Percentiles rank a stretch among this genome's conserved stretches.
phyloP scores from a whole-genome alignment of 2,113 vertebrate genomes.

The Microtus oregoni region DNA sequence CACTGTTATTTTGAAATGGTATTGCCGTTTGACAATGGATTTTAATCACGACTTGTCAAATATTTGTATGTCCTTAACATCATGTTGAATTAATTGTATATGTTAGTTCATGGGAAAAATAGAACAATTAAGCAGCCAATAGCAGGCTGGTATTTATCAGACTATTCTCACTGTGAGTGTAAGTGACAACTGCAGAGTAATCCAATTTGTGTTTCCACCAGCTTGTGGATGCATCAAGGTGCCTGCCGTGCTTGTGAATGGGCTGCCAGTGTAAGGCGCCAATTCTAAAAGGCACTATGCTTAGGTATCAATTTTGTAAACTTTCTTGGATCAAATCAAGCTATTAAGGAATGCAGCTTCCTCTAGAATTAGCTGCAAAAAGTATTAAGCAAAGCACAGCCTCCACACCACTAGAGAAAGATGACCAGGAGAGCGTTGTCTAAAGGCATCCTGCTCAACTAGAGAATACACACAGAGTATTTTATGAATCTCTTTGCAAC shows the following conservation, averaged over 20 bases:
- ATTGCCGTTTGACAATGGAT: conserved; percentile 26
- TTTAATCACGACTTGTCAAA: conserved; percentile 69
- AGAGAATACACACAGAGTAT: fast-evolving
- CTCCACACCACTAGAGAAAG: background rate
- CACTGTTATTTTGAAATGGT: background rate
- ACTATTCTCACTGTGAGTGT: conserved; percentile 67
- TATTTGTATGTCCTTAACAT: conserved; percentile 60
- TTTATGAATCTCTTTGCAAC: background rate
- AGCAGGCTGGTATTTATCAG: conserved; percentile 67
- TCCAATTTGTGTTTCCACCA: conserved; percentile 2
- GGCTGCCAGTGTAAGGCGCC: conserved; percentile 23
- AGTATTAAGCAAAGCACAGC: background rate
- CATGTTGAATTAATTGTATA: conserved; percentile 40
- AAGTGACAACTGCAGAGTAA: conserved; percentile 31
- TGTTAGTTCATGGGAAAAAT: background rate
- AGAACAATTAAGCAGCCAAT: conserved; percentile 63
- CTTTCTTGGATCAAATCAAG: conserved; percentile 32
- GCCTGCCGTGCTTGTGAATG: conserved; percentile 59
- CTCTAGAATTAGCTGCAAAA: background rate
- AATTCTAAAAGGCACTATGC: conserved; percentile 44
- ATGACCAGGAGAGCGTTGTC: background rate
- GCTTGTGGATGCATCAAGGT: conserved; percentile 26
- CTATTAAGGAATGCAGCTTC: conserved; percentile 44
- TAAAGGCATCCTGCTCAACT: background rate
- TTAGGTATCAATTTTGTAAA: conserved; percentile 42